Evolutionary conservation across 2,113 vertebrate species (phyloP), one percentile per base, ranked within the genome.

Genomic region (Lophochroa leadbeateri): DNA sequence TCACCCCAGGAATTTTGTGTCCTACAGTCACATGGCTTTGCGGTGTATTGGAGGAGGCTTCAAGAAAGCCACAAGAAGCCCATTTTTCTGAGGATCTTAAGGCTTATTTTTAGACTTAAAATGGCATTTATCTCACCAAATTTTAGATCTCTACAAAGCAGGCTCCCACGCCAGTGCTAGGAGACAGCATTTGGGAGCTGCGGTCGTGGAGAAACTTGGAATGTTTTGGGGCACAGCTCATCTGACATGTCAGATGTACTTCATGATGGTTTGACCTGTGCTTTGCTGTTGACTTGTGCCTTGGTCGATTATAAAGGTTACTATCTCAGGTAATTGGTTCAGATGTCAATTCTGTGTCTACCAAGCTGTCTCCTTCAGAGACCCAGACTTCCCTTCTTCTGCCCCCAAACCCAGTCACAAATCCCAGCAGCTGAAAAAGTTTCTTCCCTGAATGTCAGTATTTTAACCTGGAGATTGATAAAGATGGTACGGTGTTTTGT

Each of bases 151-250:
- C 23, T 33, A 33, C 9, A 82, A 71, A 76, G n/a, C 0, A 1
- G 41, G 4, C 2, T 7, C 17, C 23, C 15, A 29, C 2, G 0
- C 8, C 24, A 15, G 29, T 11, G 16, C 5, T 58, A 23, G 55
- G 20, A 83, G 35, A 24, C 20, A 82, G 23, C 24, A 10, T 50
- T 43, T 64, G 52, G 25, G 35, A 72, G 6, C 44, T 29, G 23
- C 14, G 12, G 33, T 37, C 17, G 16, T 39, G 2, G 49, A 53
- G 29, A 39, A 31, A 39, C 35, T 35, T 8, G 29, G 15, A 17
- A 3, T 39, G 44, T 23, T 28, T 39, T 35, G 7, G 11, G 23
- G 10, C 35, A 44, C 74, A 44, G 37, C 28, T 75, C 35, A 16
- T 19, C 24, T 44, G 57, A 29, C 1, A 0, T 63, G 9, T 58